Evolutionary conservation across 2,888 invertebrate species (phyloP).

Genomic region (Aphrophora alni): DNA sequence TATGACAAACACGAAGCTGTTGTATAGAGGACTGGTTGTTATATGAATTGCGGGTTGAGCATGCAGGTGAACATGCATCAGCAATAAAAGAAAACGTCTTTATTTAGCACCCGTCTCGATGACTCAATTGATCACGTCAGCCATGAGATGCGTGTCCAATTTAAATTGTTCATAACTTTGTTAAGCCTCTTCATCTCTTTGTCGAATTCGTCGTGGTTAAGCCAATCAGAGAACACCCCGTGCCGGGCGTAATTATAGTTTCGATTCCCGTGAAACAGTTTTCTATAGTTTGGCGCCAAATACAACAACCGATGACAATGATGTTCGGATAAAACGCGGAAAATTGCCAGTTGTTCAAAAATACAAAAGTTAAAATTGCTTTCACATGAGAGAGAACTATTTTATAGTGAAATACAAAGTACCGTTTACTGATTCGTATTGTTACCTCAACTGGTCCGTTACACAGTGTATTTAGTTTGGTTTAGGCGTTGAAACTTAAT

Average conservation of each 20-base stretch:
- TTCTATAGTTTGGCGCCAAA: constrained; percentile 9
- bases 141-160: background rate
- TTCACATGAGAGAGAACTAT: background rate
- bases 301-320: background rate
- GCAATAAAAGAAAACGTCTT: no score
- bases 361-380: background rate
- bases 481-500: no score
- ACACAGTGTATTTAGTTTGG: no score
- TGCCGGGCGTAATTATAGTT: background rate
- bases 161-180: background rate
- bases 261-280: background rate
- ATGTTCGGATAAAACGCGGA: background rate
- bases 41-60: no score
- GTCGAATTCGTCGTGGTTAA: background rate
- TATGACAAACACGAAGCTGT: no score
- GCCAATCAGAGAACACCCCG: background rate
- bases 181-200: background rate
- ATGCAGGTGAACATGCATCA: no score
- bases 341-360: background rate
- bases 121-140: background rate
- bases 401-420: background rate
- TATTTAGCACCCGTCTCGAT: constrained; percentile 5
- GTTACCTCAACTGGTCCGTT: no score
- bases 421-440: background rate
- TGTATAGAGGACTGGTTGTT: no score